Percentiles rank a stretch among this genome's conserved stretches.
These are phyloP conservation scores for Rhinophrynus dorsalis DNA, from an alignment of 2,797 vertebrate genomes.

Conservation along the genomic window DNA sequence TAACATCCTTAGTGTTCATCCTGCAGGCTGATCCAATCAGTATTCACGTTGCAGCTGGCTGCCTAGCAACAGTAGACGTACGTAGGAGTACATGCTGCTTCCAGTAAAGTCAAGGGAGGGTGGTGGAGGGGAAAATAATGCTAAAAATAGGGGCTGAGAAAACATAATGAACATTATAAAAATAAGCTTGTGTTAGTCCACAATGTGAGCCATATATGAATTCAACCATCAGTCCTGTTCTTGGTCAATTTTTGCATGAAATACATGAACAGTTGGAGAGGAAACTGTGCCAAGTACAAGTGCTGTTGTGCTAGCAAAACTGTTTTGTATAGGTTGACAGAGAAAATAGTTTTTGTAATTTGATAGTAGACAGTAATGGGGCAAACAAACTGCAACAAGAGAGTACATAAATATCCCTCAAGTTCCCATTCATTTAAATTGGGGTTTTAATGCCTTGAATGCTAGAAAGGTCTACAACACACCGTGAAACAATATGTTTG, in stretches of 20 bases:
- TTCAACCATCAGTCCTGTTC: slow-evolving; percentile 10
- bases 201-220: slow-evolving; percentile 3
- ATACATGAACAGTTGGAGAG: slow-evolving; percentile 12
- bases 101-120: slow-evolving; percentile 51
- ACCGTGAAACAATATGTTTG: too few species aligned
- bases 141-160: slow-evolving; percentile 68
- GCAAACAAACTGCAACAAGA: too few species aligned
- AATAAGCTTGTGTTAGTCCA: slow-evolving; percentile 47
- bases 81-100: slow-evolving; percentile 57
- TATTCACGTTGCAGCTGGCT: slow-evolving; percentile 72
- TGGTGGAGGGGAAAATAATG: slow-evolving; percentile 54
- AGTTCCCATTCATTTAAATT: too few species aligned
- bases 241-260: not conserved
- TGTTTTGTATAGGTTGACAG: not conserved
- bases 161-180: slow-evolving; percentile 67
- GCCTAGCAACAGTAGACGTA: slow-evolving; percentile 79
- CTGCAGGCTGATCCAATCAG: slow-evolving; percentile 68
- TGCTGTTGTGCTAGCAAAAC: not conserved
- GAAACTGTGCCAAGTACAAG: slow-evolving; percentile 1
- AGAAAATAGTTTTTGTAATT: too few species aligned
- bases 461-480: too few species aligned
- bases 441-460: too few species aligned
- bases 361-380: too few species aligned
- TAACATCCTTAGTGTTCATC: slow-evolving; percentile 52
- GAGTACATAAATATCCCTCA: too few species aligned